Evolutionary conservation across 2,113 vertebrate species (phyloP).

Genomic region (Misgurnus anguillicaudatus): DNA sequence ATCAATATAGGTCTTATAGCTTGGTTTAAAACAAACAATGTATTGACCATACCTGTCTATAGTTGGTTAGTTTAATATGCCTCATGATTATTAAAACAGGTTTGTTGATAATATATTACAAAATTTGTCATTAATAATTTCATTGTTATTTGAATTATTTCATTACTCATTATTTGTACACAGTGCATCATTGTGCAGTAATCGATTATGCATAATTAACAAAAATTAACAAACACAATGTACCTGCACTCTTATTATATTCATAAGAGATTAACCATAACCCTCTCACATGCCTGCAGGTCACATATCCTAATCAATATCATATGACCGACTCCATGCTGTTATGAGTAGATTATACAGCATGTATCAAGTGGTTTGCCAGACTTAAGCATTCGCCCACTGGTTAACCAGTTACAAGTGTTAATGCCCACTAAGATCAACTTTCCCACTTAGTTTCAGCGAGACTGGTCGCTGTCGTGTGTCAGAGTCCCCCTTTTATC

Average conservation of each 20-base stretch:
- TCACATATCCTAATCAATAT: conserved; percentile 71
- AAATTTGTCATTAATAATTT: too few species aligned
- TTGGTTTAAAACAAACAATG: conserved; percentile 1
- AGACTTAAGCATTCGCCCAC: conserved; percentile 55
- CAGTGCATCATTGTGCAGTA: not conserved
- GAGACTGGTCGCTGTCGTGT: conserved; percentile 70
- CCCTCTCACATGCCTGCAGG: conserved; percentile 68
- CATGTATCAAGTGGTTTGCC: conserved; percentile 65
- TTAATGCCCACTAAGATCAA: conserved; percentile 19
- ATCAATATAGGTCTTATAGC: not conserved
- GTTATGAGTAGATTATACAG: conserved; percentile 59
- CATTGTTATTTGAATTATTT: not conserved
- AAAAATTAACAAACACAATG: not conserved
- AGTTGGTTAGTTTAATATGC: not conserved
- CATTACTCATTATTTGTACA: not conserved
- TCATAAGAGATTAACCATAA: conserved; percentile 47
- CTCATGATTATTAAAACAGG: too few species aligned
- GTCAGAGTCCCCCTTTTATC: conserved; percentile 81
- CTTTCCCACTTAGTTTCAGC: conserved; percentile 41
- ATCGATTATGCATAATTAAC: conserved; percentile 16
- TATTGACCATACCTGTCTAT: not conserved
- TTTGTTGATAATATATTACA: too few species aligned
- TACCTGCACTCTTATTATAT: conserved; percentile 46
- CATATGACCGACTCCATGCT: conserved; percentile 70
- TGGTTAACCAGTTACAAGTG: conserved; percentile 23